These are phyloP conservation scores for Torymus auratus DNA, from an alignment of 2,888 invertebrate species.

Conservation along the genomic window DNA sequence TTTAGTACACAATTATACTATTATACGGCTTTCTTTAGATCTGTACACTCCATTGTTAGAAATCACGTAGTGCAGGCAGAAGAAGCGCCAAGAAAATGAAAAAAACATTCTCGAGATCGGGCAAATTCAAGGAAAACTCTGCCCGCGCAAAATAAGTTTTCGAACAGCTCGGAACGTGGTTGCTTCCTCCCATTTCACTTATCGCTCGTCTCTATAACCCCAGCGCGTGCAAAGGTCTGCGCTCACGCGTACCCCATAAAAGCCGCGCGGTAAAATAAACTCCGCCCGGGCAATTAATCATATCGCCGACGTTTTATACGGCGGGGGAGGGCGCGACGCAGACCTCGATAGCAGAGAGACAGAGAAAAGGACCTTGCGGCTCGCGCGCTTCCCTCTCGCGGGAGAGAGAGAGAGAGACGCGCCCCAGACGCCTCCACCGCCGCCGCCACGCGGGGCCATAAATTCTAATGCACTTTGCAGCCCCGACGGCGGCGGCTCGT, in stretches of 20 bases:
- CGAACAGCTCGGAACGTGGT: too few species aligned
- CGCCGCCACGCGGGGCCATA: constrained; percentile 66
- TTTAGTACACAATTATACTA: too few species aligned
- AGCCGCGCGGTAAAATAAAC: constrained; percentile 36
- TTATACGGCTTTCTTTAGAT: too few species aligned
- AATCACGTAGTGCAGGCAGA: too few species aligned
- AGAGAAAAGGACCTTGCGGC: background rate
- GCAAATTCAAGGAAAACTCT: background rate
- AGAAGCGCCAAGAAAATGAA: too few species aligned
- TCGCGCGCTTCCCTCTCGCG: too few species aligned
- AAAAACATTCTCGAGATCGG: background rate
- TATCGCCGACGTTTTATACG: constrained; percentile 35
- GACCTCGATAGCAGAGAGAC: background rate
- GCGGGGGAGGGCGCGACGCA: background rate
- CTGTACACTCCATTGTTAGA: too few species aligned
- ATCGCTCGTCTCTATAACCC: constrained; percentile 9
- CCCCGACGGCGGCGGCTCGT: constrained; percentile 29
- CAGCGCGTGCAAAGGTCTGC: too few species aligned
- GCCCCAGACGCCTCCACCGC: too few species aligned
- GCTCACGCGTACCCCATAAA: background rate
- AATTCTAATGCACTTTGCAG: constrained; percentile 72
- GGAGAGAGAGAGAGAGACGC: constrained; percentile 20
- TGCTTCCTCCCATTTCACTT: constrained; percentile 26
- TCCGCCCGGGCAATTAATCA: constrained; percentile 46
- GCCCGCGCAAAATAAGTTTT: background rate